phyloP scores from a whole-genome alignment of 2,797 vertebrate genomes.

The Enteromius viviparus region DNA sequence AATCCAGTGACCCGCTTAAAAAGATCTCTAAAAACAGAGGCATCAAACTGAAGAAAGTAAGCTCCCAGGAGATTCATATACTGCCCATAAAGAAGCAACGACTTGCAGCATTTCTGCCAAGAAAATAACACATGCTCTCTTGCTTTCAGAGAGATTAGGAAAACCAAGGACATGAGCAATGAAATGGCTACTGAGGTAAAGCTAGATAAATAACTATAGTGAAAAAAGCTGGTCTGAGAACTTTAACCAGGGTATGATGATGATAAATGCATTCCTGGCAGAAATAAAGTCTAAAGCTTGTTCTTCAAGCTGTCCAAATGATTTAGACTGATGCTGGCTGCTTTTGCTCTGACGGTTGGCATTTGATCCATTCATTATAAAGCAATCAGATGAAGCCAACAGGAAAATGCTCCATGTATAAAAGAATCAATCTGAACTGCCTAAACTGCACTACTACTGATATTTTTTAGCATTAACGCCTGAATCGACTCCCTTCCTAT shows the following conservation, averaged over 20 bases:
- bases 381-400: conserved; percentile 49
- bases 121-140: conserved; percentile 82
- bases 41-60: conserved; percentile 98
- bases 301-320: conserved; percentile 45
- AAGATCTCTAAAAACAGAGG: conserved; percentile 91
- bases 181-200: neutral
- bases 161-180: neutral
- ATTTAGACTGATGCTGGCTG: conserved; percentile 47
- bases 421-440: conserved; percentile 33
- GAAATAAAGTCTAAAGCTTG: conserved; percentile 38
- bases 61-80: conserved; percentile 97
- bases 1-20: conserved; percentile 83
- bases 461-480: conserved; percentile 11
- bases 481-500: conserved; percentile 28
- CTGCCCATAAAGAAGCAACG: conserved; percentile 98
- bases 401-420: conserved; percentile 35
- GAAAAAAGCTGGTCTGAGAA: neutral
- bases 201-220: neutral
- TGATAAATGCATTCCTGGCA: conserved; percentile 56
- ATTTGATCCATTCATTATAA: conserved; percentile 56
- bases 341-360: conserved; percentile 37
- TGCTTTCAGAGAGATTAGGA: neutral
- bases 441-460: conserved; percentile 56
- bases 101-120: conserved; percentile 92
- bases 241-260: conserved; percentile 47